A percentile compares a stretch with the other conserved stretches of the same genome.
Evolutionary conservation across 2,113 vertebrate genomes (phyloP).

Genomic region (Tragelaphus scriptus): DNA sequence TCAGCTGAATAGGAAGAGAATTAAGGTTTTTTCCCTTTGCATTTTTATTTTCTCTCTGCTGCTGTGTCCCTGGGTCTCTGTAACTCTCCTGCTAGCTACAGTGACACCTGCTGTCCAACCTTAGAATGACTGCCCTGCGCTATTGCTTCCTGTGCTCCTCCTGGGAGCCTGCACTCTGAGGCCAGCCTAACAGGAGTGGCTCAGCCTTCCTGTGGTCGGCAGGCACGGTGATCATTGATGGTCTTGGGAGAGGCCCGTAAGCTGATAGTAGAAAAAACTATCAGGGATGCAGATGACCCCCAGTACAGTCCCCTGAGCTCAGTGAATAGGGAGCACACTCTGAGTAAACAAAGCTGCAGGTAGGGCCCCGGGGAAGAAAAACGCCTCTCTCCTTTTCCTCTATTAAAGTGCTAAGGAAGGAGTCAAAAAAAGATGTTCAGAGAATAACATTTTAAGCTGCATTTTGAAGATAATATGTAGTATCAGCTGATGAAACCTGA

Average conservation of each 20-base stretch:
- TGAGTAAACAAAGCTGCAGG: neutral
- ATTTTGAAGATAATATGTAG: conserved; percentile 14
- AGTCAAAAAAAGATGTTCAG: neutral
- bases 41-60: conserved; percentile 34
- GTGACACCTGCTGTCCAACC: conserved; percentile 63
- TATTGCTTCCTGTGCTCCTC: neutral
- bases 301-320: neutral
- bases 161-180: neutral
- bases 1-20: neutral
- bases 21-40: neutral
- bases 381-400: neutral
- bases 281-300: neutral
- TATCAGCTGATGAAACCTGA: neutral
- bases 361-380: neutral
- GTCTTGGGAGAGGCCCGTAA: neutral
- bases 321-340: neutral
- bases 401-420: neutral
- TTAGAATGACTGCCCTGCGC: neutral
- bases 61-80: neutral
- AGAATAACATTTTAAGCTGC: neutral
- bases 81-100: conserved; percentile 4
- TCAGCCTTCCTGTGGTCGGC: neutral
- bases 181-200: neutral
- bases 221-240: neutral
- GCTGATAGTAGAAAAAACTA: neutral